A percentile compares a stretch with the other conserved stretches of the same genome.
phyloP scores from a whole-genome alignment of 1,140 invertebrate species.

The Limonius californicus region DNA sequence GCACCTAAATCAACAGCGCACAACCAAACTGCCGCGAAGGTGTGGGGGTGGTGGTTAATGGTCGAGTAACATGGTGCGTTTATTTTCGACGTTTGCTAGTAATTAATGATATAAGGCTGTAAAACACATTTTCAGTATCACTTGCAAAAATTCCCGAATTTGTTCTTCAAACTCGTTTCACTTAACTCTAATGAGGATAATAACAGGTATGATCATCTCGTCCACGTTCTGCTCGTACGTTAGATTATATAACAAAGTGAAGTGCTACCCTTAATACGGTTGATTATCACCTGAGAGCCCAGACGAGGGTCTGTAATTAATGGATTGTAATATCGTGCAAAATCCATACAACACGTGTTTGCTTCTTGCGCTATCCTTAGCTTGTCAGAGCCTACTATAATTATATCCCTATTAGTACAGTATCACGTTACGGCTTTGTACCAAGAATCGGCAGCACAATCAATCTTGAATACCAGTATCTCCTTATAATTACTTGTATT shows the following conservation, averaged over 20 bases:
- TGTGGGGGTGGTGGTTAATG: background rate
- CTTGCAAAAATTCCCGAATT: background rate
- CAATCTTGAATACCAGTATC: background rate
- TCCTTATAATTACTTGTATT: background rate
- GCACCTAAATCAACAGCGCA: too few relatives aligned
- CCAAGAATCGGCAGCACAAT: background rate
- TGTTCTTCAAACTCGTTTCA: background rate
- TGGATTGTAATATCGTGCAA: slow-evolving; percentile 23
- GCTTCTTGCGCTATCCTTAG: slow-evolving; percentile 5
- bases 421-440: background rate
- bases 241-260: slow-evolving; percentile 7
- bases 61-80: background rate
- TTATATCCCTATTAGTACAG: slow-evolving; percentile 5
- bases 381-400: slow-evolving; percentile 8
- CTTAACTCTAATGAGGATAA: background rate
- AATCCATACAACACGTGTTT: slow-evolving; percentile 22
- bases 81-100: background rate
- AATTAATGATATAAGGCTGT: background rate
- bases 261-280: slow-evolving; percentile 10
- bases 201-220: background rate
- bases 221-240: background rate
- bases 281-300: slow-evolving; percentile 24
- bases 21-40: too few relatives aligned
- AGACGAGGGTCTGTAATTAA: slow-evolving; percentile 25
- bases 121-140: background rate